A percentile compares a stretch with the other conserved stretches of the same genome.
Evolutionary conservation across 2,113 vertebrate species (phyloP).

Genomic region (Paratilapia polleni): DNA sequence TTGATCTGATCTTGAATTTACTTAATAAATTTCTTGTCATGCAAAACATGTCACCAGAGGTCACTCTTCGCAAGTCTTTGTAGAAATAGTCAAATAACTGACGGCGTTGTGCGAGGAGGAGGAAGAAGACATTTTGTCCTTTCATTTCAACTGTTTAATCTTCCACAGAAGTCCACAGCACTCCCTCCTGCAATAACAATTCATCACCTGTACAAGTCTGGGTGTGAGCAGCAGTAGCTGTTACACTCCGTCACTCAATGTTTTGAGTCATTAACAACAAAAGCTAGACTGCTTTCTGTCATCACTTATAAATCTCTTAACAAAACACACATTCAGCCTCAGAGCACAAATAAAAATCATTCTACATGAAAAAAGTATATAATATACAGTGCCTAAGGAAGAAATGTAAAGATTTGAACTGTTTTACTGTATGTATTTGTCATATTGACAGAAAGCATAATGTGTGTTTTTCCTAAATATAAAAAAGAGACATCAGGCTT

Average conservation of each 20-base stretch:
- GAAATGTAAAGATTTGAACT: neutral
- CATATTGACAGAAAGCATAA: neutral
- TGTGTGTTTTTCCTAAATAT: neutral
- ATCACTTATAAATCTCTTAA: neutral
- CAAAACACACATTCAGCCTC: slow-evolving; percentile 7
- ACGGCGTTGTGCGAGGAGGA: neutral
- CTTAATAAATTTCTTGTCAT: neutral
- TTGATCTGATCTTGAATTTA: neutral
- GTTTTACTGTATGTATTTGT: neutral
- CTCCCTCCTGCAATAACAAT: neutral
- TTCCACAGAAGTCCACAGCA: neutral
- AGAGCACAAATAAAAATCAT: neutral
- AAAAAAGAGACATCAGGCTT: neutral
- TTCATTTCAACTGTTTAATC: neutral
- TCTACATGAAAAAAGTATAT: neutral
- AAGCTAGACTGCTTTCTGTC: neutral
- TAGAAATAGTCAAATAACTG: neutral
- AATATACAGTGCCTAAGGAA: neutral
- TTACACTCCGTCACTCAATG: neutral
- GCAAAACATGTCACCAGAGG: neutral
- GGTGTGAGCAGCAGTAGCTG: neutral
- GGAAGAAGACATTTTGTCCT: neutral
- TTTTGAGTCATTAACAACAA: slow-evolving; percentile 7
- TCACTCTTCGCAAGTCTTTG: neutral
- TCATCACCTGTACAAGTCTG: slow-evolving; percentile 1